Percentiles rank a stretch among this genome's conserved stretches.
These are phyloP conservation scores for Scaptomyza polygonia DNA, from an alignment of 2,888 invertebrate species.

Conservation along the genomic window DNA sequence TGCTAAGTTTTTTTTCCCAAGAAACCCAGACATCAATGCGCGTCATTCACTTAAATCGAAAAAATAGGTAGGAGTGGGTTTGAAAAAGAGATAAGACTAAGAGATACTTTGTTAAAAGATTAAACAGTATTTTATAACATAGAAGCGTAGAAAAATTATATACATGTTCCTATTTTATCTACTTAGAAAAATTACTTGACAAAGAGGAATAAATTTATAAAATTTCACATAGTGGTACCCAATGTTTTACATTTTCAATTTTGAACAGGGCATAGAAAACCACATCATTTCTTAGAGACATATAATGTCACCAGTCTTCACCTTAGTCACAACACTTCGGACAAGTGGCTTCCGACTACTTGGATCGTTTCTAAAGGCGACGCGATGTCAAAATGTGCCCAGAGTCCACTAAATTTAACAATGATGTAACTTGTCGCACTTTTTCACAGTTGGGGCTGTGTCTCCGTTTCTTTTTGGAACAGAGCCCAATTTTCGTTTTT, in stretches of 20 bases:
- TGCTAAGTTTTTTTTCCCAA: slow-evolving; percentile 46
- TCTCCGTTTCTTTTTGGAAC: slow-evolving; percentile 61
- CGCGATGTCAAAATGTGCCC: slow-evolving; percentile 45
- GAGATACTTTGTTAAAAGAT: slow-evolving; percentile 1
- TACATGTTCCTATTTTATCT: neutral
- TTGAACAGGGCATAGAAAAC: neutral
- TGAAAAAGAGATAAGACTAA: neutral
- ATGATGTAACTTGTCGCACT: slow-evolving; percentile 82
- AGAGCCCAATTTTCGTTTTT: slow-evolving; percentile 66
- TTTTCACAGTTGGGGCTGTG: slow-evolving; percentile 36
- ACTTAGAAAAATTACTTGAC: no score
- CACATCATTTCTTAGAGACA: neutral
- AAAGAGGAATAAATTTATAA: no score
- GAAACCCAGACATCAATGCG: slow-evolving; percentile 46
- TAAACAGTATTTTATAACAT: neutral
- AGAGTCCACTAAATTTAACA: slow-evolving; percentile 81
- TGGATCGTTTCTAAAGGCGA: slow-evolving; percentile 33
- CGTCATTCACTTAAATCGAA: slow-evolving; percentile 52
- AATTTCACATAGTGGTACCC: no score
- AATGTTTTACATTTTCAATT: no score
- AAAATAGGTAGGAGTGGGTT: neutral
- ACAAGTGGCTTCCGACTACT: slow-evolving; percentile 26
- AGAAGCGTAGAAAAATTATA: neutral
- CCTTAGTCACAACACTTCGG: slow-evolving; percentile 20
- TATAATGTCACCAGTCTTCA: slow-evolving; percentile 10